phyloP scores from a whole-genome alignment of 1,140 invertebrate species.

The Calliphora vicina region DNA sequence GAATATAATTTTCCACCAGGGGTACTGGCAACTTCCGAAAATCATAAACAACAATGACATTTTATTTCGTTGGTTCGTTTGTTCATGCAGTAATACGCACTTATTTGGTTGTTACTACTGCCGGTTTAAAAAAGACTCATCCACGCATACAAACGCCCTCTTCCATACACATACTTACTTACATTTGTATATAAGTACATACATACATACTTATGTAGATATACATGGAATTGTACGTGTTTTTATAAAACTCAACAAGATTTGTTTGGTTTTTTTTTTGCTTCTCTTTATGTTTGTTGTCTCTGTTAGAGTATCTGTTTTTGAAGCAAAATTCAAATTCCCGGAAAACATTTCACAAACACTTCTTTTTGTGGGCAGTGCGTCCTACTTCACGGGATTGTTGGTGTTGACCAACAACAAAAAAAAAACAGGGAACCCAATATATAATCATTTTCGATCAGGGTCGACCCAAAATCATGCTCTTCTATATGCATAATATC shows the following conservation, averaged over 20 bases:
- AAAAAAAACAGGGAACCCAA: too few species aligned
- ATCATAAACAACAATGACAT: slow-evolving; percentile 56
- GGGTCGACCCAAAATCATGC: too few species aligned
- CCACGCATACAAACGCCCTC: too few species aligned
- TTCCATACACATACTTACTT: too few species aligned
- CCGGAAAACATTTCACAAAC: slow-evolving; percentile 40
- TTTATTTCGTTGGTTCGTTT: slow-evolving; percentile 30
- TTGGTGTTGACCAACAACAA: background rate
- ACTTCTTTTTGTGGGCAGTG: slow-evolving; percentile 34
- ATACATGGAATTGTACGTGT: background rate
- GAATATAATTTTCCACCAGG: background rate
- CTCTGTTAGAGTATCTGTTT: background rate
- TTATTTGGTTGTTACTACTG: slow-evolving; percentile 16
- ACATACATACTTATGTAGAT: too few species aligned
- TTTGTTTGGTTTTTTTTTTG: background rate
- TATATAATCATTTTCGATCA: too few species aligned
- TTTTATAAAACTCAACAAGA: background rate
- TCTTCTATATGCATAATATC: too few species aligned
- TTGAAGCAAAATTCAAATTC: slow-evolving; percentile 19
- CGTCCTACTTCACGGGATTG: background rate
- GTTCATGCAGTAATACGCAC: slow-evolving; percentile 4
- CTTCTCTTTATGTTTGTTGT: slow-evolving; percentile 20
- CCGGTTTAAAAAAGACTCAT: too few species aligned
- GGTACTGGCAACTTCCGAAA: slow-evolving; percentile 54
- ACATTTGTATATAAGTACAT: too few species aligned